Base-by-base conservation (phyloP, 2,797 vertebrate genomes). In the Psittacula echo region DNA sequence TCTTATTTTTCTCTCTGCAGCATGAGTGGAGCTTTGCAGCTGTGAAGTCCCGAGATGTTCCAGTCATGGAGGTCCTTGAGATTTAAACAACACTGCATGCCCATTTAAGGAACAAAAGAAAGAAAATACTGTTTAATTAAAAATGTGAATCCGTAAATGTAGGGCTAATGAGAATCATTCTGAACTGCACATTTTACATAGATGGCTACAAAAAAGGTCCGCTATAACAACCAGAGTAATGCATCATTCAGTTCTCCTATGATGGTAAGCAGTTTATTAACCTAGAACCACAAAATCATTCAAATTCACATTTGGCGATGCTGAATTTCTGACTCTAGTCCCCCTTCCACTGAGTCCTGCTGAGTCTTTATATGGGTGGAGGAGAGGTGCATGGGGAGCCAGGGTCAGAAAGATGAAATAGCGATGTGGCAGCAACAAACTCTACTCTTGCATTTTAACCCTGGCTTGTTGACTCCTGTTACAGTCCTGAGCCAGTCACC, bases 271-370 rank as follows among this genome's bases (percentile, higher is more conserved):
- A 68, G 68, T 91, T 95, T 92, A 95, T 96, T 95, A 93, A 93
- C 85, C 89, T 87, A 89, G 83, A 91, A 83, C 90, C 93, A 94
- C 86, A 78, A 91, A 96, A 95, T 93, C 34, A 83, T 80, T 94
- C 87, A 85, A 89, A 90, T 90, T 92, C 21, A 60, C 78, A 89
- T 89, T 94, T 93, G 83, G 78, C 5, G 15, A 87, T 83, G 72
- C 65, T 92, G 79, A 95, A 94, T 67, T 90, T 89, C 76, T 87
- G 76, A 64, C 58, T 83, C 30, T 82, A 87, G 90, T 91, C 24
- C 80, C 61, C 16, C 42, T 80, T 89, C 45, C 37, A 5, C 58
- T 72, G 85, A 73, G 65, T 12, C 67, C 42, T 90, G 22, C 58
- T 26, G 15, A 12, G 54, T 61, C 86, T 81, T 89, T 53, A n/a